These are phyloP conservation scores for Deilephila elpenor DNA, from an alignment of 2,888 invertebrate species.

Conservation along the genomic window DNA sequence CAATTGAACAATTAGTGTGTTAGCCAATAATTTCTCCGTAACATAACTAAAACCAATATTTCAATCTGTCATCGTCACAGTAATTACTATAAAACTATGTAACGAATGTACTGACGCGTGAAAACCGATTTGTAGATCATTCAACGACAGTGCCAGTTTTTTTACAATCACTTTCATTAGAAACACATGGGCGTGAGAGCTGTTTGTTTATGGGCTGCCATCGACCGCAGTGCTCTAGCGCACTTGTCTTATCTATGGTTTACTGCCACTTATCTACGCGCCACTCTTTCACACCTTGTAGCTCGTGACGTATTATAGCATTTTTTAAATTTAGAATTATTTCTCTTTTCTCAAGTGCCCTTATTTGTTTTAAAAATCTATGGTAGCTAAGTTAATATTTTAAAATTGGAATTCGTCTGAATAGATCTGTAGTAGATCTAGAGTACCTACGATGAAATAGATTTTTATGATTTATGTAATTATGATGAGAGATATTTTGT, in stretches of 20 bases:
- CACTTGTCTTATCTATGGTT: conserved; percentile 15
- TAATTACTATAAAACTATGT: background rate
- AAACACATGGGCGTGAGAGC: conserved; percentile 34
- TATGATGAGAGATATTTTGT: too few species aligned
- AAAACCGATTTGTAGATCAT: conserved; percentile 1
- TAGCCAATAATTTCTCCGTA: too few species aligned
- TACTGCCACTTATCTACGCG: conserved; percentile 15
- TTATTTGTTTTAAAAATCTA: too few species aligned
- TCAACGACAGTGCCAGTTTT: conserved; percentile 14
- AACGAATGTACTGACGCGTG: background rate
- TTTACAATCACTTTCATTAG: conserved; percentile 34
- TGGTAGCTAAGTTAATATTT: too few species aligned
- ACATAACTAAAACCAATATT: background rate
- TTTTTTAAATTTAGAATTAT: background rate
- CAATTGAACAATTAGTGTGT: too few species aligned
- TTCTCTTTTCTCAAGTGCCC: too few species aligned
- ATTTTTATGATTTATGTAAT: too few species aligned
- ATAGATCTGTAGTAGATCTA: too few species aligned
- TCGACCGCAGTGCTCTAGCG: background rate
- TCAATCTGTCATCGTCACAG: background rate
- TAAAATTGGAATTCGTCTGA: too few species aligned
- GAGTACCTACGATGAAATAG: too few species aligned
- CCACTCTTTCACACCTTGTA: conserved; percentile 9
- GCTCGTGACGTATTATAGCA: background rate
- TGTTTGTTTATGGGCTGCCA: conserved; percentile 12